Evolutionary conservation across 2,888 invertebrate genomes (phyloP).

Genomic region (Aporophyla lueneburgensis): DNA sequence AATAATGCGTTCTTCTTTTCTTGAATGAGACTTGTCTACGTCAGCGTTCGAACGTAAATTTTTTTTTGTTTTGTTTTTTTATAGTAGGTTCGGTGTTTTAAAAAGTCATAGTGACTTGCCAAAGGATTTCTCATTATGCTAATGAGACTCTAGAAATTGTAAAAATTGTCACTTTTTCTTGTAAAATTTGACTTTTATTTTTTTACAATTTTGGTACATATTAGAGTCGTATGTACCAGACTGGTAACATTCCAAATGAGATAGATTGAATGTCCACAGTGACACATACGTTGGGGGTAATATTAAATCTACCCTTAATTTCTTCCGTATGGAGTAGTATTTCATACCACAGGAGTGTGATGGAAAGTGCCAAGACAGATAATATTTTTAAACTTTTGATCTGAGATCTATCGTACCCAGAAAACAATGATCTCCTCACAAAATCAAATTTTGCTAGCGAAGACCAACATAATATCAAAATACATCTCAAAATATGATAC

Average conservation of each 20-base stretch:
- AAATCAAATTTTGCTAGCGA: conserved; percentile 4
- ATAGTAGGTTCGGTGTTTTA: not conserved
- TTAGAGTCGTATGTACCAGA: not conserved
- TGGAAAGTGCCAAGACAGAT: not conserved
- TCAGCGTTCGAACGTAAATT: not conserved
- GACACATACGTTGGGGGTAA: not conserved
- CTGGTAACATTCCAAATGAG: too few relatives aligned
- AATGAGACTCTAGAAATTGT: not conserved
- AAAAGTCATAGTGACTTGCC: too few relatives aligned
- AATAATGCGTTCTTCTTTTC: not conserved
- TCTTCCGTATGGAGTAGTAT: not conserved
- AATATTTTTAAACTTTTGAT: not conserved
- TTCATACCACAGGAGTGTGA: not conserved
- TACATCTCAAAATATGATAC: conserved; percentile 62
- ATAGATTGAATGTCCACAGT: not conserved
- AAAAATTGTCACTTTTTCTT: not conserved
- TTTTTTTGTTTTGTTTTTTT: not conserved
- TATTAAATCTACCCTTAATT: not conserved
- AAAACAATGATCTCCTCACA: not conserved
- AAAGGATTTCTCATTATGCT: not conserved
- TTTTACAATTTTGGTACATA: too few relatives aligned
- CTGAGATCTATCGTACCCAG: not conserved
- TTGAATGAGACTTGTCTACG: not conserved
- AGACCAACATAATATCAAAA: conserved; percentile 58
- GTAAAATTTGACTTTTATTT: too few relatives aligned